phyloP scores from a whole-genome alignment of 2,797 vertebrate genomes.

The Novumbra hubbsi region DNA sequence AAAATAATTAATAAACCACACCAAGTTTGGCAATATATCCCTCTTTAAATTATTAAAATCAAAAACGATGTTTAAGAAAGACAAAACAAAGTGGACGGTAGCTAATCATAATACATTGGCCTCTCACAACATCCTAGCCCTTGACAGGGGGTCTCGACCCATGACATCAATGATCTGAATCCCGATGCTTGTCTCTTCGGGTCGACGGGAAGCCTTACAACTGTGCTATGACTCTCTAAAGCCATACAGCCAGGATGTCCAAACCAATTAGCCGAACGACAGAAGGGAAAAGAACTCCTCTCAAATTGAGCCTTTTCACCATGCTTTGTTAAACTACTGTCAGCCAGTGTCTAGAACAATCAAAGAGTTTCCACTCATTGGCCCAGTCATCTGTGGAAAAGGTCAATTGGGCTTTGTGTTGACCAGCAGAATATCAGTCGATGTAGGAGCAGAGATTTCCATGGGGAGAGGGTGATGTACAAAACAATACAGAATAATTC shows the following conservation, averaged over 20 bases:
- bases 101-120: not conserved
- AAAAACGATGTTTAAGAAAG: too few species aligned
- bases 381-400: conserved; percentile 50
- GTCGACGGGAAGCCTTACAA: conserved; percentile 10
- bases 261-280: conserved; percentile 52
- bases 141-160: conserved; percentile 25
- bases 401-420: conserved; percentile 60
- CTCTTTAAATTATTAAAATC: too few species aligned
- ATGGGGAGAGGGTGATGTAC: conserved; percentile 46
- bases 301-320: conserved; percentile 61
- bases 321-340: conserved; percentile 70
- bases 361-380: conserved; percentile 55
- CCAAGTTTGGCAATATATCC: too few species aligned
- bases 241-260: conserved; percentile 64
- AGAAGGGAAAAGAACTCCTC: conserved; percentile 44
- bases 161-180: conserved; percentile 27
- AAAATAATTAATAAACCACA: too few species aligned
- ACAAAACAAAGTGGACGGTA: not conserved
- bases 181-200: conserved; percentile 18
- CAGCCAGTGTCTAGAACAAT: conserved; percentile 63
- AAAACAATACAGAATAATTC: conserved; percentile 49
- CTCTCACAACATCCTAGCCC: not conserved
- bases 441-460: conserved; percentile 51
- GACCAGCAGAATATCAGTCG: conserved; percentile 70
- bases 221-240: conserved; percentile 44